Evolutionary conservation across 2,888 invertebrate genomes (phyloP).

Genomic region (Incurvaria masculella): DNA sequence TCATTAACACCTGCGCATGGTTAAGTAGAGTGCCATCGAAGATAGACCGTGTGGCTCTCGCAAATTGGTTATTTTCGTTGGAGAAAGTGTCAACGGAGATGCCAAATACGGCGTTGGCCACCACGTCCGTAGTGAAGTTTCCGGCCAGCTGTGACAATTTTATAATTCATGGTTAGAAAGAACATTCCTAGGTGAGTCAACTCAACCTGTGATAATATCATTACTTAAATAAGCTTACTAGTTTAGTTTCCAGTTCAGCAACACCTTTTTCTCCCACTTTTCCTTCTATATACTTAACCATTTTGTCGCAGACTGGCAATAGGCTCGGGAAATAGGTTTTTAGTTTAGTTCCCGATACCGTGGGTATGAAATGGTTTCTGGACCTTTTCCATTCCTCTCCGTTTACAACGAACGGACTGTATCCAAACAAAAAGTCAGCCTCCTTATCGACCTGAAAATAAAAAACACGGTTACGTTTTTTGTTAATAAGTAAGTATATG

Average conservation of each 20-base stretch:
- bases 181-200: too few species aligned
- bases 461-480: too few species aligned
- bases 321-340: conserved; percentile 13
- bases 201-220: too few species aligned
- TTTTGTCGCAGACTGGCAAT: conserved; percentile 9
- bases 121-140: conserved; percentile 17
- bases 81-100: conserved; percentile 16
- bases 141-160: conserved; percentile 15
- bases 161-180: too few species aligned
- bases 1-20: conserved; percentile 8
- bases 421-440: conserved; percentile 19
- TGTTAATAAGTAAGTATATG: too few species aligned
- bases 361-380: conserved; percentile 18
- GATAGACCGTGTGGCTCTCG: conserved; percentile 12
- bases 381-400: conserved; percentile 22
- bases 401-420: conserved; percentile 22
- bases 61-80: conserved; percentile 13
- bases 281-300: conserved; percentile 9
- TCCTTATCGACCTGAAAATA: conserved; percentile 11
- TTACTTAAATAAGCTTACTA: too few species aligned
- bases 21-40: conserved; percentile 10
- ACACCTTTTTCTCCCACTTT: neutral
- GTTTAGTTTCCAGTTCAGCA: conserved; percentile 8
- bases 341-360: conserved; percentile 16
- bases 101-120: conserved; percentile 17